A percentile compares a stretch with the other conserved stretches of the same genome.
These are phyloP conservation scores for Frankliniella intonsa DNA, from an alignment of 2,888 invertebrate genomes.

Conservation along the genomic window DNA sequence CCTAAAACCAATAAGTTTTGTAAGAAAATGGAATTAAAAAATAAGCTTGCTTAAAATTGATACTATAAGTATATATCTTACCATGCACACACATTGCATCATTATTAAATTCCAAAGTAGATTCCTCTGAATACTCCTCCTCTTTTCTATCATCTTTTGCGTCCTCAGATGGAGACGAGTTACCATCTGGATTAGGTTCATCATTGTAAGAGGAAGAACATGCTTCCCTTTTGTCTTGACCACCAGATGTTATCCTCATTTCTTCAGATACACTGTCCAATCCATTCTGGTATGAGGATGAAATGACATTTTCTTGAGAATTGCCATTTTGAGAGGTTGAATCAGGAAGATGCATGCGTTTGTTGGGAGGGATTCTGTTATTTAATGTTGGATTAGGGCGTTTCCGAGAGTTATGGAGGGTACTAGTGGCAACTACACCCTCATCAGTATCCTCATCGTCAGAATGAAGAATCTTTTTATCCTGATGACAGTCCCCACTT, in stretches of 20 bases:
- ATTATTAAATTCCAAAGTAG: slow-evolving; percentile 50
- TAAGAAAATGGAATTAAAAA: neutral
- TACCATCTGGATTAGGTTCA: neutral
- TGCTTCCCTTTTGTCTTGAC: neutral
- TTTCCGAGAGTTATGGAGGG: neutral
- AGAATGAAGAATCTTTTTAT: neutral
- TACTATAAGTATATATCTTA: slow-evolving; percentile 36
- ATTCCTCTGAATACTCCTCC: slow-evolving; percentile 44
- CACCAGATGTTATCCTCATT: neutral
- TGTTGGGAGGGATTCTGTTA: neutral
- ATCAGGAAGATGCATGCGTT: neutral
- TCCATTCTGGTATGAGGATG: neutral
- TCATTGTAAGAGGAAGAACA: neutral
- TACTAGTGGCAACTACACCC: neutral
- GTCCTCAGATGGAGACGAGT: neutral
- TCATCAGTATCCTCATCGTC: neutral
- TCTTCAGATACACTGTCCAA: neutral
- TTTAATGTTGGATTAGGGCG: neutral
- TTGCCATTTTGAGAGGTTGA: neutral
- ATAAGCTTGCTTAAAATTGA: neutral
- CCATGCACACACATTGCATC: slow-evolving; percentile 54
- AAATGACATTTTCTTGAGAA: neutral
- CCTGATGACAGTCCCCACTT: neutral
- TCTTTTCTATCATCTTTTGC: slow-evolving; percentile 37
- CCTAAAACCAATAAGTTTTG: slow-evolving; percentile 40